Conservation (phyloP, 2,797 vertebrate genomes). For the Clarias fuscus region DNA sequence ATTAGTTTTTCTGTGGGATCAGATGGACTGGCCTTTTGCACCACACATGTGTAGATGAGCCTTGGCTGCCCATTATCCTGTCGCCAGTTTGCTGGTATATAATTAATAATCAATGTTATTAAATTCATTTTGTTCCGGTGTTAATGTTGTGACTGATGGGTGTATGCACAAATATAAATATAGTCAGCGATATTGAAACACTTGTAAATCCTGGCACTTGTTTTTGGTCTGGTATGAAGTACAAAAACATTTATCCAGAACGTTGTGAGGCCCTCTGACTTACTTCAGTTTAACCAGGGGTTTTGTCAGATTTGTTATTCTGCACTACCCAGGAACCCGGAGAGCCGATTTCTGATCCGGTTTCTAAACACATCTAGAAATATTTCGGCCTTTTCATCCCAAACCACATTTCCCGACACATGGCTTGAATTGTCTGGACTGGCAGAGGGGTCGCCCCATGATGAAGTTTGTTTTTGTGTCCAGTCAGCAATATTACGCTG, state of each 20-base stretch:
- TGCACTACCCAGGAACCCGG: neutral
- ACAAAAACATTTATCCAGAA: neutral
- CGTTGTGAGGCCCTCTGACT: neutral
- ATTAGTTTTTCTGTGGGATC: no score
- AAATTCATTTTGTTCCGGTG: no score
- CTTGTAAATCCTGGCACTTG: neutral
- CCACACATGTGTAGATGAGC: no score
- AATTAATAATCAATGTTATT: no score
- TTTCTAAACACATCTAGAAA: neutral
- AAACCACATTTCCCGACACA: conserved; percentile 13
- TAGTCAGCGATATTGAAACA: neutral
- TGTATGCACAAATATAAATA: neutral
- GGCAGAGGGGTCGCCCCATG: conserved; percentile 4
- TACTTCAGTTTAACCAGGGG: neutral
- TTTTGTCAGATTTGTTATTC: conserved; percentile 12
- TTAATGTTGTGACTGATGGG: no score
- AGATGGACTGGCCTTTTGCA: no score
- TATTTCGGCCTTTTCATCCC: neutral
- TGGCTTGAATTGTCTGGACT: neutral
- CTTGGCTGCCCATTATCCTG: no score
- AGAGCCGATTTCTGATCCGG: conserved; percentile 15
- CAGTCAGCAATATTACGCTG: conserved; percentile 69
- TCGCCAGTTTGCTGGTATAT: no score
- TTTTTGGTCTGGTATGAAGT: neutral
- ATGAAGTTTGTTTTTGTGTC: conserved; percentile 62